Base-by-base conservation (phyloP, 2,888 invertebrate genomes). In the Podabrus alpinus region DNA sequence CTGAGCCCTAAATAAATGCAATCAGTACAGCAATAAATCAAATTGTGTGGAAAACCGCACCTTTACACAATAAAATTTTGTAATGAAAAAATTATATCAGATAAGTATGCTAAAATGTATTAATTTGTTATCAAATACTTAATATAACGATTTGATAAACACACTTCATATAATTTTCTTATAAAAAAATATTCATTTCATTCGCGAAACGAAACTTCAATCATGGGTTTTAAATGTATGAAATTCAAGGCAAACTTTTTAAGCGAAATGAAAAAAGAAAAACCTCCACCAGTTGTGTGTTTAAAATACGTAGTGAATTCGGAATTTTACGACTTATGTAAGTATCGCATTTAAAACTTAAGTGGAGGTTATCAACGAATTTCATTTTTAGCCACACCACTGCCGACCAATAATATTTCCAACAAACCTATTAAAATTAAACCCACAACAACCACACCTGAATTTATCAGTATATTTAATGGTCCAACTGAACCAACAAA, bases 311-410 rank as follows among this genome's bases (percentile, higher is more conserved):
- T 29, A 15, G 25, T n/a, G 15, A 19, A 21, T 15, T 73, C 71
- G 5, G 79, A 79, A 72, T 71, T 77, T 60, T 61, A 76, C 9
- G 62, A 64, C 1, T 15, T 29, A 71, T 21, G 74, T 73, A 71
- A 69, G 74, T 74, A 45, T 9, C 9, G 13, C 15, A 64, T 9
- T 64, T 64, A 10, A 62, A 19, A 17, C 21, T 64, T 19, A 64
- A 64, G 21, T 64, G 62, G 21, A 64, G 1, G 21, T 16, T 19
- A 4, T n/a, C 21, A 17, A 64, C 3, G 3, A 19, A 64, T 19
- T 64, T 7, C 3, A 11, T 64, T 64, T 64, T 64, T 64, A 64
- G 71, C 21, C 9, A 9, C 9, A n/a, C 60, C 66, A n/a, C n/a
- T 19, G 19, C 29, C 67, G 3, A 17, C 1, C 11, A 29, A n/a